phyloP scores from a whole-genome alignment of 2,797 vertebrate species.

The Morelia viridis region DNA sequence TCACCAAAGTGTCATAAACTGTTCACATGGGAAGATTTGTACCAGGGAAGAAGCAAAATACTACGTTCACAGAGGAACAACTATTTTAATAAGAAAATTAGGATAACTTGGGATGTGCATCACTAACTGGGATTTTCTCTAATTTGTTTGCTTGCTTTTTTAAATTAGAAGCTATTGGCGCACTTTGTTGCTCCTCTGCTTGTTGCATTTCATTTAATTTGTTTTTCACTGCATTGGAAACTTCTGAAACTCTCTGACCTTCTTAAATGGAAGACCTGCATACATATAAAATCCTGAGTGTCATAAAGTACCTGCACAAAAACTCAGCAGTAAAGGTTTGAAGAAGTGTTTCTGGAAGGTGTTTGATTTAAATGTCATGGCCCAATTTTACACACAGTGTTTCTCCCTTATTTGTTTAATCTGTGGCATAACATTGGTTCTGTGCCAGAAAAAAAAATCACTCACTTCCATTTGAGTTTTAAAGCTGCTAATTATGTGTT shows the following conservation, averaged over 20 bases:
- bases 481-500: conserved; percentile 34
- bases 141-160: background rate
- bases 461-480: conserved; percentile 23
- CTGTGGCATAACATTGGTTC: background rate
- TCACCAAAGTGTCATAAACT: background rate
- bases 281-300: background rate
- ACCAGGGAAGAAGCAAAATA: background rate
- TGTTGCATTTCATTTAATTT: background rate
- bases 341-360: background rate
- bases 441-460: background rate
- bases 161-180: background rate
- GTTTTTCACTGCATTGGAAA: background rate
- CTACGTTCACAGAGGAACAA: background rate
- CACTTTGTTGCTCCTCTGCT: background rate
- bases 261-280: background rate
- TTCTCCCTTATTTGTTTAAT: conserved; percentile 30
- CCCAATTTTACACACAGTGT: background rate
- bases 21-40: background rate
- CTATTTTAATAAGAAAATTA: background rate
- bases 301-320: background rate
- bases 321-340: conserved; percentile 5
- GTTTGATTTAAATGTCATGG: background rate
- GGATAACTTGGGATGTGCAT: background rate
- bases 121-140: background rate
- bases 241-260: background rate